Evolutionary conservation across 2,888 invertebrate species (phyloP).

Genomic region (Tortrix viridana): DNA sequence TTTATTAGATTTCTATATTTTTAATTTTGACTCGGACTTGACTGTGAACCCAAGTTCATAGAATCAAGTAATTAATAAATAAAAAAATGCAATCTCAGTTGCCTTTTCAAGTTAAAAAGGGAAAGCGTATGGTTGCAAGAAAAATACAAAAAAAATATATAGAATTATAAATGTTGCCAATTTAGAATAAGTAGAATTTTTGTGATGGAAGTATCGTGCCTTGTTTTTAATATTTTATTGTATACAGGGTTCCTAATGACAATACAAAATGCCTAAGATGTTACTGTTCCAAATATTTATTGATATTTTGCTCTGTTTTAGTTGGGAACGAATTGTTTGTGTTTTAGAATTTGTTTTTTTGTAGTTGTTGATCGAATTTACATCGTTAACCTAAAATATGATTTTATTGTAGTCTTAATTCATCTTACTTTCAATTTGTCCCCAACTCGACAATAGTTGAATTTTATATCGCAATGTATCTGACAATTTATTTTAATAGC

Average conservation of each 20-base stretch:
- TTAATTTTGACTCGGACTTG: constrained; percentile 40
- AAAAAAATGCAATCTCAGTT: constrained; percentile 52
- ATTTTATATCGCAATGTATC: constrained; percentile 11
- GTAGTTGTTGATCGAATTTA: too few relatives aligned
- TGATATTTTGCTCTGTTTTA: constrained; percentile 9
- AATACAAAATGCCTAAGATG: constrained; percentile 20
- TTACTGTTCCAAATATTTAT: constrained; percentile 27
- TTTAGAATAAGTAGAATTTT: constrained; percentile 28
- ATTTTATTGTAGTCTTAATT: neutral
- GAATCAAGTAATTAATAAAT: constrained; percentile 43
- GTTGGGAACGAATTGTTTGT: constrained; percentile 5
- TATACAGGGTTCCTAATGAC: constrained; percentile 34
- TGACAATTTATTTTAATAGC: constrained; percentile 24
- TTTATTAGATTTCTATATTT: constrained; percentile 6
- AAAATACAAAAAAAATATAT: constrained; percentile 12
- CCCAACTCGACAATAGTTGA: constrained; percentile 6
- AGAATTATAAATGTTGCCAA: constrained; percentile 29
- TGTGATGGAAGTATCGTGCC: constrained; percentile 28
- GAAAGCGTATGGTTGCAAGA: constrained; percentile 57
- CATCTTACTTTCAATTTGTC: neutral
- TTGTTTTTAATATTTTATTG: constrained; percentile 21
- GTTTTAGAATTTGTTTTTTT: neutral
- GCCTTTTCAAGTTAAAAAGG: constrained; percentile 65
- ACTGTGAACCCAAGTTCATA: constrained; percentile 45
- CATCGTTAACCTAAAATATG: too few relatives aligned